Evolutionary conservation across 2,113 vertebrate species (phyloP).

Genomic region (Ameiurus melas): DNA sequence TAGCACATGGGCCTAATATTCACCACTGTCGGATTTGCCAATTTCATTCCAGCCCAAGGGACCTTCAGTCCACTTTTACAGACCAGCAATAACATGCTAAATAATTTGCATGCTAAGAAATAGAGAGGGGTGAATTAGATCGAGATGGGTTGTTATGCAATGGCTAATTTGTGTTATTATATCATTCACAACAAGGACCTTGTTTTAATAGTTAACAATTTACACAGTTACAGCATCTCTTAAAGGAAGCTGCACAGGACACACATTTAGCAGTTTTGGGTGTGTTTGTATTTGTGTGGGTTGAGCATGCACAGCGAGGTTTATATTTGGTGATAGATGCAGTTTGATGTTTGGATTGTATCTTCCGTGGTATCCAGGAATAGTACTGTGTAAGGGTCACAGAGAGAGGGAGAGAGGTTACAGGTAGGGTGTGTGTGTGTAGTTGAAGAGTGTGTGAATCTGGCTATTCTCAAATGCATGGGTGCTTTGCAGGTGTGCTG

Average conservation of each 20-base stretch:
- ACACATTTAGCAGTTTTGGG: not conserved
- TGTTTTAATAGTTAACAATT: not conserved
- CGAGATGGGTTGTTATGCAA: not conserved
- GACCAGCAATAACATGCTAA: slow-evolving; percentile 16
- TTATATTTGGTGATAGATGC: not conserved
- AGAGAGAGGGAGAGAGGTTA: not conserved
- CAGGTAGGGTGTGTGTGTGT: slow-evolving; percentile 3
- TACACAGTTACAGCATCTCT: slow-evolving; percentile 7
- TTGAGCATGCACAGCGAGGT: not conserved
- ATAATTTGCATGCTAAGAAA: slow-evolving; percentile 14
- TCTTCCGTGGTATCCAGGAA: not conserved
- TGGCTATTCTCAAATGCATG: slow-evolving; percentile 15
- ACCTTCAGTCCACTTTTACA: not conserved
- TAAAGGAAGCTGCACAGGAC: not conserved
- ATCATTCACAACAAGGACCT: not conserved
- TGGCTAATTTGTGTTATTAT: not conserved
- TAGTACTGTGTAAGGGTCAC: not conserved
- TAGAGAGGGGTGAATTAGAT: not conserved
- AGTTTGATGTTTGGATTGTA: not conserved
- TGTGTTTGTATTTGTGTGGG: not conserved
- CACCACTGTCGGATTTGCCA: not conserved
- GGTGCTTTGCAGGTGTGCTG: slow-evolving; percentile 28
- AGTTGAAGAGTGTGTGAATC: not conserved
- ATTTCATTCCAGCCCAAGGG: not conserved
- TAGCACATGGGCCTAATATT: not conserved